These are phyloP conservation scores for Lota lota DNA, from an alignment of 2,113 vertebrate genomes.

Conservation along the genomic window DNA sequence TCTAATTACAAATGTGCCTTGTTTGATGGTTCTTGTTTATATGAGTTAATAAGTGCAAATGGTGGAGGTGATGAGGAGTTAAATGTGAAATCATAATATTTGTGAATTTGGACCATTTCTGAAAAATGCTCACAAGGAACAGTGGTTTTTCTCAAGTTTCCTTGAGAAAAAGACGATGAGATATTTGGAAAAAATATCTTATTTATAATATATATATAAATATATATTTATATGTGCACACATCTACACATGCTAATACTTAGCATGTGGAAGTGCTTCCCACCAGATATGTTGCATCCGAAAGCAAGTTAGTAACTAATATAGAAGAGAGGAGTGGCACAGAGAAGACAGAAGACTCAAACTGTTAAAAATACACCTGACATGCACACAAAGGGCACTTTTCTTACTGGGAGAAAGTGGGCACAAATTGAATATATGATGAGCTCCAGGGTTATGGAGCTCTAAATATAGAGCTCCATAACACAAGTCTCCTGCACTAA, in stretches of 20 bases:
- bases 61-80: conserved; percentile 11
- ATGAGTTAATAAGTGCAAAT: conserved; percentile 20
- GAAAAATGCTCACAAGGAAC: not conserved
- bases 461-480: conserved; percentile 75
- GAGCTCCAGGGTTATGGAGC: conserved; percentile 40
- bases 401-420: conserved; percentile 44
- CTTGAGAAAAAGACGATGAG: too few species aligned
- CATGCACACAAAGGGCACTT: conserved; percentile 51
- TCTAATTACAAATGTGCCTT: conserved; percentile 50
- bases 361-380: conserved; percentile 74
- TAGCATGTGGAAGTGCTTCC: conserved; percentile 18
- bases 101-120: conserved; percentile 7
- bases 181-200: too few species aligned
- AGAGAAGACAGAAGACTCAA: conserved; percentile 59
- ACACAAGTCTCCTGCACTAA: conserved; percentile 63
- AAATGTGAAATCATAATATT: conserved; percentile 22
- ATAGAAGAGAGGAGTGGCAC: conserved; percentile 47
- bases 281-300: too few species aligned
- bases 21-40: conserved; percentile 36
- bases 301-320: too few species aligned
- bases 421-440: conserved; percentile 77
- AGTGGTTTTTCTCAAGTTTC: not conserved
- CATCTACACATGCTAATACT: too few species aligned
- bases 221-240: too few species aligned
- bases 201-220: too few species aligned